Evolutionary conservation across 92 coral and sea anemone species (phyloP).

Genomic region (Umimayanthus chanpuru): DNA sequence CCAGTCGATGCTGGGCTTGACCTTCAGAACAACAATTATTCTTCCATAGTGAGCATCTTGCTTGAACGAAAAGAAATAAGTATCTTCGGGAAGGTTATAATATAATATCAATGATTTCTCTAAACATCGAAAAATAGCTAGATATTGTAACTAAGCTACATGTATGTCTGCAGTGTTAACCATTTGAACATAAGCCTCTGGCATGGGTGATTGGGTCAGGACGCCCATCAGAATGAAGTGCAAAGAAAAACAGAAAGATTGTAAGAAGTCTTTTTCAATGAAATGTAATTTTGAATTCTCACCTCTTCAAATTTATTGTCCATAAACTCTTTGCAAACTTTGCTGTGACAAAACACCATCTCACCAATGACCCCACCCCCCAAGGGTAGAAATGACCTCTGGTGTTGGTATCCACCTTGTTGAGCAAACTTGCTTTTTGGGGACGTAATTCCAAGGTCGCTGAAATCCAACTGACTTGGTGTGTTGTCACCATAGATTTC

Average conservation of each 20-base stretch:
- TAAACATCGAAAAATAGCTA: no score
- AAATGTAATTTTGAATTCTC: neutral
- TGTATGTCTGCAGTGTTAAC: no score
- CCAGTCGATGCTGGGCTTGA: no score
- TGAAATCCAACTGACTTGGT: constrained; percentile 78
- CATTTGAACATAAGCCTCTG: no score
- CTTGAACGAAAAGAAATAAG: no score
- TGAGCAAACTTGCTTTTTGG: constrained; percentile 93
- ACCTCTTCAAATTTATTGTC: constrained; percentile 97
- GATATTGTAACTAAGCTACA: no score
- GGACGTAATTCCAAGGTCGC: constrained; percentile 87
- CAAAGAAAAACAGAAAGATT: neutral
- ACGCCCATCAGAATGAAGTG: neutral
- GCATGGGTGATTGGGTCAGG: no score
- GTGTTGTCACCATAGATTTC: constrained; percentile 93
- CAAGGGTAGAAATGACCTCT: constrained; percentile 69
- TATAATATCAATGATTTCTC: no score
- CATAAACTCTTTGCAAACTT: constrained; percentile 92
- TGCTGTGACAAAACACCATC: constrained; percentile 91
- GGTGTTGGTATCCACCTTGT: constrained; percentile 84
- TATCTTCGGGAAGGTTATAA: no score
- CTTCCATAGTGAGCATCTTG: no score
- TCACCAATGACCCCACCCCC: constrained; percentile 71
- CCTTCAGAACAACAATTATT: no score
- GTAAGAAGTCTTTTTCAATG: neutral